Evolutionary conservation across 92 coral and sea anemone species (phyloP), one percentile per base, ranked within the genome.

Genomic region (Umimayanthus kanabou): DNA sequence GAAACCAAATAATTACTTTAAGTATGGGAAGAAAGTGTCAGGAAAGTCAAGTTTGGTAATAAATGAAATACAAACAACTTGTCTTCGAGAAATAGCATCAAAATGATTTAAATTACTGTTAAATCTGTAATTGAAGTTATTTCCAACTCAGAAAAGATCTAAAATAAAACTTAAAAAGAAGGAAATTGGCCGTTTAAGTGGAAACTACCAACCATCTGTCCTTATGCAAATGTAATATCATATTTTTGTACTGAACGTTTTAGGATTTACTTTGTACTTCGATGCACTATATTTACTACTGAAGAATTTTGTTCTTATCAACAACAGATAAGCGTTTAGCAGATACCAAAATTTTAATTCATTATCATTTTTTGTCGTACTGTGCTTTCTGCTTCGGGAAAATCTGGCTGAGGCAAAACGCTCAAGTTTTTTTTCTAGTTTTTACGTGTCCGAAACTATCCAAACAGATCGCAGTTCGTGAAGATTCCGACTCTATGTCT

Each of bases 1-100:
- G 65, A 83, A 83, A 45, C 39, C 78, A 83, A 83, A 83, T 83
- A 83, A 83, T 69, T 70, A 37, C 87, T 45, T 70, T 67, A 70
- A 70, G 78, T 72, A 70, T 83, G 78, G 64, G 87, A 66, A 28
- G 49, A 40, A 70, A 70, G 64, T 83, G 87, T n/a, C 76, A 82
- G 77, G 77, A 45, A 83, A 47, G 1, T 18, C 87, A 18, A 26
- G 67, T 66, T 69, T 22, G 29, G 26, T 72, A 45, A 45, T 33
- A 43, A 69, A 70, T 26, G 65, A 83, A 65, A 65, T 26, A 8
- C 47, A 65, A 81, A 65, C 85, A 81, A 65, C 75, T 37, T 45
- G 55, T 22, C 76, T n/a, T 61, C 73, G 85, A 65, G 57, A 81
- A 64, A 81, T 64, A 65, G 58, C 85, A 81, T 81, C 76, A 81